These are phyloP conservation scores for Montipora sp. DNA, from an alignment of 64 coral and sea anemone genomes.

Conservation along the genomic window DNA sequence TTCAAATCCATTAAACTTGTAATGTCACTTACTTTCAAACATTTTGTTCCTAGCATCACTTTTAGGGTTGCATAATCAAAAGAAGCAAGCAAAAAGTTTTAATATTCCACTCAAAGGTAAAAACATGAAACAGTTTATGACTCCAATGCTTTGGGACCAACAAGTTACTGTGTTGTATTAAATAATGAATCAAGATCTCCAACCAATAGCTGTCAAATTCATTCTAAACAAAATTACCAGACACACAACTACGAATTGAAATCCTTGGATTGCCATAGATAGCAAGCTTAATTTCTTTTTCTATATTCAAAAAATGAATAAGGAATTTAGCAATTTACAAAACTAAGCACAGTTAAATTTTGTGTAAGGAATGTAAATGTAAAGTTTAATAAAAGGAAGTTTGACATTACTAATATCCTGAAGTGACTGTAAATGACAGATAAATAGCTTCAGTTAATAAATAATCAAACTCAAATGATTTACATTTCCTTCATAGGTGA, in stretches of 20 bases:
- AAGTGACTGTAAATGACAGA: neutral
- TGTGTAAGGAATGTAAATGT: no score
- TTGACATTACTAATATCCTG: neutral
- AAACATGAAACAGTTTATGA: neutral
- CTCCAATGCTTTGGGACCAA: constrained; percentile 9
- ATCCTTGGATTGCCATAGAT: neutral
- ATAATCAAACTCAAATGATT: constrained; percentile 16
- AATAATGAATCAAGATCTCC: constrained; percentile 34
- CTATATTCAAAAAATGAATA: neutral
- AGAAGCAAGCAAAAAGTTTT: neutral
- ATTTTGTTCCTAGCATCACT: neutral
- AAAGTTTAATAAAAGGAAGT: neutral
- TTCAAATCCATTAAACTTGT: neutral
- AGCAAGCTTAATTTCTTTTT: neutral
- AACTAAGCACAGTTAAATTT: no score
- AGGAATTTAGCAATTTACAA: no score
- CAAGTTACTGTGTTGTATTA: constrained; percentile 18
- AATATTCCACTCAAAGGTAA: neutral
- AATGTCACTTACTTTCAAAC: neutral
- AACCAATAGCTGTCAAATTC: constrained; percentile 39
- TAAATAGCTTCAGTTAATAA: constrained; percentile 15
- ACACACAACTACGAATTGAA: constrained; percentile 17
- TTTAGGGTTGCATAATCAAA: neutral
- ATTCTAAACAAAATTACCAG: constrained; percentile 28
- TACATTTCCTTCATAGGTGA: neutral